Percentiles rank a stretch among this genome's conserved stretches.
These are phyloP conservation scores for Gymnoscelis rufifasciata DNA, from an alignment of 2,888 invertebrate species.

Conservation along the genomic window DNA sequence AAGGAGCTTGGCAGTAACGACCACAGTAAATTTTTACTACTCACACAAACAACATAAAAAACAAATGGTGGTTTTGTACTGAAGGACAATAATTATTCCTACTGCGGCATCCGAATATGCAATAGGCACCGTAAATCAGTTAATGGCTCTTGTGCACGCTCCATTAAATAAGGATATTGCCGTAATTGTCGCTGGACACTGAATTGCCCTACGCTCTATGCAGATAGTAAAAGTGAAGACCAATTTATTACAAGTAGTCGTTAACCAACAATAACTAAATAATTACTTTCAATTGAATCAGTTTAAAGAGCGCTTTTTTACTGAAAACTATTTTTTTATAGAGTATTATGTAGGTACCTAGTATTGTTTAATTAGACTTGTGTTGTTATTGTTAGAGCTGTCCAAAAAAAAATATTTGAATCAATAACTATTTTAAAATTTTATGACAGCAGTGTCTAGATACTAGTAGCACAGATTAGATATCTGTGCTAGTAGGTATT, in stretches of 20 bases:
- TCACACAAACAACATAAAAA: constrained; percentile 45
- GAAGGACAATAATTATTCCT: constrained; percentile 9
- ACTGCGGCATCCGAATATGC: constrained; percentile 15
- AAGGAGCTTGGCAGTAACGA: constrained; percentile 43
- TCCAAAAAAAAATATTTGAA: too few relatives aligned
- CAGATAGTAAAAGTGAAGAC: background rate
- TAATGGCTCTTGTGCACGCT: constrained; percentile 14
- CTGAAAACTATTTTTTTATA: too few relatives aligned
- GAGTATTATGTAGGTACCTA: too few relatives aligned
- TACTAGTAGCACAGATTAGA: too few relatives aligned
- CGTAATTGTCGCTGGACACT: constrained; percentile 8
- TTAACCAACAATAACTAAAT: too few relatives aligned
- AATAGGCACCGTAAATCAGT: constrained; percentile 17
- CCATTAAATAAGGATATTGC: constrained; percentile 17
- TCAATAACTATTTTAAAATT: too few relatives aligned
- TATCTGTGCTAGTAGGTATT: too few relatives aligned
- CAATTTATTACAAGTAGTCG: background rate
- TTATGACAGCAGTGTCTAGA: too few relatives aligned
- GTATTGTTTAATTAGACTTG: too few relatives aligned
- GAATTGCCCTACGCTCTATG: constrained; percentile 2
- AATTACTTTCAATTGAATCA: too few relatives aligned
- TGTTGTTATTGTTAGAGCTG: too few relatives aligned
- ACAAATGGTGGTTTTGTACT: constrained; percentile 33
- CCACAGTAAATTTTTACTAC: constrained; percentile 54
- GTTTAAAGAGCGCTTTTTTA: too few relatives aligned